Percentiles rank a stretch among this genome's conserved stretches.
phyloP scores from a whole-genome alignment of 1,140 invertebrate genomes.

The Mactra quadrangularis region DNA sequence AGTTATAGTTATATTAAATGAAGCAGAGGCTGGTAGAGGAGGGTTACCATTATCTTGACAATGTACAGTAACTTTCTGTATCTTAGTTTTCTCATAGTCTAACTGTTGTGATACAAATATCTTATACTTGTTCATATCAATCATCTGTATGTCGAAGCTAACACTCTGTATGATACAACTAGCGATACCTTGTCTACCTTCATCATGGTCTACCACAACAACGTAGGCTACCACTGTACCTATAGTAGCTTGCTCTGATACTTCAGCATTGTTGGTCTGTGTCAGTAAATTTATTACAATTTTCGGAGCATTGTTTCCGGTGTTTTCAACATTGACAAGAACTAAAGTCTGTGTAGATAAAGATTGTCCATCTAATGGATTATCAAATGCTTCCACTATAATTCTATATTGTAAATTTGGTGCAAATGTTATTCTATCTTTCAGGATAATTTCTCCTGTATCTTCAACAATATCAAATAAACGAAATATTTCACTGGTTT shows the following conservation, averaged over 20 bases:
- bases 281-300: conserved; percentile 51
- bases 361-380: conserved; percentile 48
- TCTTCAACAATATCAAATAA: conserved; percentile 42
- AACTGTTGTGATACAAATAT: conserved; percentile 84
- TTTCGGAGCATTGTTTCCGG: conserved; percentile 51
- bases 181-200: conserved; percentile 73
- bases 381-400: conserved; percentile 61
- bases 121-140: conserved; percentile 72
- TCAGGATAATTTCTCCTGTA: conserved; percentile 50
- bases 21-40: conserved; percentile 88
- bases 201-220: conserved; percentile 73
- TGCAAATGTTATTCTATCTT: conserved; percentile 36
- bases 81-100: conserved; percentile 90
- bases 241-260: conserved; percentile 71
- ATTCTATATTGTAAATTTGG: conserved; percentile 46
- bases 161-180: conserved; percentile 68
- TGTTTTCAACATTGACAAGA: conserved; percentile 51
- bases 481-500: conserved; percentile 37
- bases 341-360: conserved; percentile 51
- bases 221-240: conserved; percentile 76
- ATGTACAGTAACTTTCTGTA: conserved; percentile 91
- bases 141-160: conserved; percentile 70
- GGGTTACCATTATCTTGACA: conserved; percentile 91
- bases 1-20: conserved; percentile 91
- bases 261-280: conserved; percentile 2